Conservation (phyloP, 2,888 invertebrate genomes). For the Gortyna flavago region DNA sequence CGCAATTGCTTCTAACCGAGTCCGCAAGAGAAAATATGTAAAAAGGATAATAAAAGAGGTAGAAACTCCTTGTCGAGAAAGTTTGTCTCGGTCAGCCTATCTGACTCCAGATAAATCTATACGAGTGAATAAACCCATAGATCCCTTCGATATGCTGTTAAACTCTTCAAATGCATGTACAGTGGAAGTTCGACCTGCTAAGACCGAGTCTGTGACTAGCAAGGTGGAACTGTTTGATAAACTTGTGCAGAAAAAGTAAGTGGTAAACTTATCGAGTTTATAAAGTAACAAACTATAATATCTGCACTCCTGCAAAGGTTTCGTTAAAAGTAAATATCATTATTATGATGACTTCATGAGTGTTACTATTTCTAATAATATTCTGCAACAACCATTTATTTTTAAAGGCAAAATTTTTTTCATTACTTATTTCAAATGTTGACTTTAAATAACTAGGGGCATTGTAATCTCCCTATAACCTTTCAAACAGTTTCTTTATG, state of each 20-base stretch:
- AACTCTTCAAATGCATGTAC: constrained; percentile 73
- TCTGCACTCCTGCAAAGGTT: not conserved
- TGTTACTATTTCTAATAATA: not conserved
- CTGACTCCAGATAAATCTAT: constrained; percentile 86
- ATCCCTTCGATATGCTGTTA: constrained; percentile 84
- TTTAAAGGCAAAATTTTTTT: not conserved
- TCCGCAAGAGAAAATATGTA: constrained; percentile 85
- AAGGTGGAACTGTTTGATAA: constrained; percentile 63
- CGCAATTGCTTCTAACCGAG: constrained; percentile 75
- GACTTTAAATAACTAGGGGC: not conserved
- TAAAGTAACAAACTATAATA: not conserved
- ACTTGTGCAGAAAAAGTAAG: constrained; percentile 70
- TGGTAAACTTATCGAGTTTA: constrained; percentile 10
- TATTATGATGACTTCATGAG: not conserved
- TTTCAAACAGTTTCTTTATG: not conserved
- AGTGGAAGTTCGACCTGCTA: constrained; percentile 42
- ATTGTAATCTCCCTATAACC: not conserved
- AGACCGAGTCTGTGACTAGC: constrained; percentile 51
- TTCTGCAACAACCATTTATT: not conserved
- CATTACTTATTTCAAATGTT: not conserved
- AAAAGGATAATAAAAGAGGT: constrained; percentile 81
- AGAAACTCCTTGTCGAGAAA: constrained; percentile 68
- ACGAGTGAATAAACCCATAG: constrained; percentile 81
- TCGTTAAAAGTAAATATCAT: not conserved
- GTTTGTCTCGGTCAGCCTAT: constrained; percentile 73